Evolutionary conservation across 2,888 invertebrate genomes (phyloP).

Genomic region (Lymantria monacha): DNA sequence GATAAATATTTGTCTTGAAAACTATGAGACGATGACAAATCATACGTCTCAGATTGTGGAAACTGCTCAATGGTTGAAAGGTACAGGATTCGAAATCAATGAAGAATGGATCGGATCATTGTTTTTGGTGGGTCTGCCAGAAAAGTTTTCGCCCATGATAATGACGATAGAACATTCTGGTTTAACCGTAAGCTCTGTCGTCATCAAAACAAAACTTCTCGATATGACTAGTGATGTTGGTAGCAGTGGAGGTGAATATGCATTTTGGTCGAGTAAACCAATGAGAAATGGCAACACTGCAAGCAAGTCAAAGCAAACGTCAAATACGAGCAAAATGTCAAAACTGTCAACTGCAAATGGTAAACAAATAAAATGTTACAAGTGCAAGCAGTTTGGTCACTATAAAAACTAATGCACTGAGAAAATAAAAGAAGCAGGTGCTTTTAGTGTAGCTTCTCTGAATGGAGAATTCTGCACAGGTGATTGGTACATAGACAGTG

Average conservation of each 20-base stretch:
- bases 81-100: slow-evolving; percentile 5
- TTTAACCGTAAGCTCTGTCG: not conserved
- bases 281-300: slow-evolving; percentile 1
- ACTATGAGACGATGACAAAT: not conserved
- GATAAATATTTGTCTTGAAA: not conserved
- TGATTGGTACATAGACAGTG: slow-evolving; percentile 4
- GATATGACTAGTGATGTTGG: slow-evolving; percentile 4
- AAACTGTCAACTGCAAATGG: not conserved
- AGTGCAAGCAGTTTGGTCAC: slow-evolving; percentile 12
- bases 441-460: slow-evolving; percentile 17
- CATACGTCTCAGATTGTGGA: not conserved
- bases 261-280: slow-evolving; percentile 3
- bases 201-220: slow-evolving; percentile 8
- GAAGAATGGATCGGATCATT: slow-evolving; percentile 11
- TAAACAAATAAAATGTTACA: slow-evolving; percentile 5
- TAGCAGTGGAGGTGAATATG: not conserved
- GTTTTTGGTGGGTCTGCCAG: slow-evolving; percentile 6
- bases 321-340: not conserved
- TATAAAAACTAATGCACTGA: slow-evolving; percentile 15
- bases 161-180: slow-evolving; percentile 10
- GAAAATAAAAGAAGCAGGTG: slow-evolving; percentile 4
- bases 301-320: not conserved
- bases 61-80: not conserved
- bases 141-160: slow-evolving; percentile 6
- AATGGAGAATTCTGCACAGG: slow-evolving; percentile 8